Conservation (phyloP, 2,797 vertebrate genomes). For the Sitta carolinensis region DNA sequence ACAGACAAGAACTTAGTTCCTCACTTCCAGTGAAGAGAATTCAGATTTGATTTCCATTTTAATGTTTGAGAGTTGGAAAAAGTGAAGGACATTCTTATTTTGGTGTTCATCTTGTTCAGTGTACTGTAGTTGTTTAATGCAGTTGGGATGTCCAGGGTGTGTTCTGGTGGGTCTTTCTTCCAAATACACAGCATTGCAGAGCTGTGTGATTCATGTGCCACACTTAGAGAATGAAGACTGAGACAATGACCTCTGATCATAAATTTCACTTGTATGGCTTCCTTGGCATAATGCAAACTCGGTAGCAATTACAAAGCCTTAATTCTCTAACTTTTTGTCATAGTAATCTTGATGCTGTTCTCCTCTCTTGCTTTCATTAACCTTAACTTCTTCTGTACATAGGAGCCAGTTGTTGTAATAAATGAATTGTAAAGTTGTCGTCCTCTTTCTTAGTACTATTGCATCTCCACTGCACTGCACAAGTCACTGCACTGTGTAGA, state of each 20-base stretch:
- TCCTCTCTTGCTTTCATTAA: neutral
- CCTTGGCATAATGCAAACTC: neutral
- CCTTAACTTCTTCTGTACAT: neutral
- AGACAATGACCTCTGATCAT: neutral
- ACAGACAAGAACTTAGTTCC: neutral
- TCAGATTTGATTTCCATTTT: neutral
- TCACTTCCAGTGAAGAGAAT: neutral
- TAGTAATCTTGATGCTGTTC: neutral
- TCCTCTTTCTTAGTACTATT: neutral
- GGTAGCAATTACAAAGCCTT: neutral
- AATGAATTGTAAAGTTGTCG: neutral
- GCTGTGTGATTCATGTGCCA: neutral
- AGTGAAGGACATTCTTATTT: neutral
- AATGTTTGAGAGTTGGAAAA: neutral
- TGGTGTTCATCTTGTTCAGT: neutral
- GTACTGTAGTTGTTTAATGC: neutral
- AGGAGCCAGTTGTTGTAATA: neutral
- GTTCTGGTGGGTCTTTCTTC: neutral
- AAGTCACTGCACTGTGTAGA: neutral
- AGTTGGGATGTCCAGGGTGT: neutral
- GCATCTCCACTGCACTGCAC: neutral
- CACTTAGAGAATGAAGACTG: neutral
- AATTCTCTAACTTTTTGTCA: neutral
- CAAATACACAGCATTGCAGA: neutral
- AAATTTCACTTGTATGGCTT: neutral